Percentiles rank a stretch among this genome's conserved stretches.
These are phyloP conservation scores for Acanthisitta chloris DNA, from an alignment of 2,113 vertebrate genomes.

Conservation along the genomic window DNA sequence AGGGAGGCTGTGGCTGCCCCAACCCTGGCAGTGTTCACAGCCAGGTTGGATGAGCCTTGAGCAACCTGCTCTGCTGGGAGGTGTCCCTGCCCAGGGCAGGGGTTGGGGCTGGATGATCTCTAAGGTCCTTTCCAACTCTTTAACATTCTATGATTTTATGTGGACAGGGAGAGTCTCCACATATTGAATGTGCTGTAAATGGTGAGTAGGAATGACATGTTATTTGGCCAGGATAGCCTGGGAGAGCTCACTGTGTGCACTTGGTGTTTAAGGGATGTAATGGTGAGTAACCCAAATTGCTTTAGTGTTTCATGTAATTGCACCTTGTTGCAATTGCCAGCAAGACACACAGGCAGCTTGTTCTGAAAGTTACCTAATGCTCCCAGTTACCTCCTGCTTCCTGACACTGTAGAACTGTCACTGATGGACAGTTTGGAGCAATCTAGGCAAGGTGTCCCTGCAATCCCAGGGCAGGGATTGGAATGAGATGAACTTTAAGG, in stretches of 20 bases:
- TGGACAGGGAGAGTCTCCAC: too few species aligned
- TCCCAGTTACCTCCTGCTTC: not conserved
- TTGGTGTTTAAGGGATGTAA: not conserved
- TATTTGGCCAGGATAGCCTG: accelerated
- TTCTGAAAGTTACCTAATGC: not conserved
- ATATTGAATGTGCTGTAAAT: not conserved
- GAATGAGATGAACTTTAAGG: not conserved
- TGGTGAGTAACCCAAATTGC: not conserved
- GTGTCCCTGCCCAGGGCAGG: too few species aligned
- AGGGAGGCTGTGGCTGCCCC: too few species aligned
- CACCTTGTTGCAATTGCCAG: not conserved
- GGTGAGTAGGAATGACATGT: not conserved
- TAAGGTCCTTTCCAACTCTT: too few species aligned
- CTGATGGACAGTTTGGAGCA: not conserved
- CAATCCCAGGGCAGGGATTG: not conserved
- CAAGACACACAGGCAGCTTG: not conserved
- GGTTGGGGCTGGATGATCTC: too few species aligned
- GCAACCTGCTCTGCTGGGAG: too few species aligned
- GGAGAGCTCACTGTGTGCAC: not conserved
- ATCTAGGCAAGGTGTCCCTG: not conserved
- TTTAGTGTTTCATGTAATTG: not conserved
- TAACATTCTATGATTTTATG: too few species aligned
- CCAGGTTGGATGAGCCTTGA: too few species aligned
- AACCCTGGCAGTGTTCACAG: too few species aligned
- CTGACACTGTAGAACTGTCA: accelerated